These are phyloP conservation scores for Agrypnia vestita DNA, from an alignment of 1,140 invertebrate species.

Conservation along the genomic window DNA sequence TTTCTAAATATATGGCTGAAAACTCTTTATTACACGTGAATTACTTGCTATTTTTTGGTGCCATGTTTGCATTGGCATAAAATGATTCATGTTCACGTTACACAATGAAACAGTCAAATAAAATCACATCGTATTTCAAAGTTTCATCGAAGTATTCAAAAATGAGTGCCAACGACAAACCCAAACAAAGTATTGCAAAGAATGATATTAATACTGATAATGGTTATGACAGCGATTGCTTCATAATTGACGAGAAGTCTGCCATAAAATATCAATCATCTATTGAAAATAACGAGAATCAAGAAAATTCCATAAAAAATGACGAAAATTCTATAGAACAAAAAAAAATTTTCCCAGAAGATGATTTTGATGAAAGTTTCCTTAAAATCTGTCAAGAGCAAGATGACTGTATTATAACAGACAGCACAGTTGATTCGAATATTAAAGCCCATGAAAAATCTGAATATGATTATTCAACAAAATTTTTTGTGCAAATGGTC, in stretches of 20 bases:
- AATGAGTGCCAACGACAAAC: slow-evolving; percentile 4
- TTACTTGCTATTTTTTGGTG: no score
- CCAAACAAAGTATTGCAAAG: not conserved
- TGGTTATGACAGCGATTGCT: slow-evolving; percentile 46
- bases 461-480: slow-evolving; percentile 36
- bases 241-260: slow-evolving; percentile 25
- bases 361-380: not conserved
- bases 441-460: not conserved
- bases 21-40: no score
- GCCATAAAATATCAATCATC: no score
- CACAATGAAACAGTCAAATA: slow-evolving; percentile 11
- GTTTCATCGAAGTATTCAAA: not conserved
- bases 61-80: no score
- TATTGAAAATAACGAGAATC: not conserved
- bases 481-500: slow-evolving; percentile 49
- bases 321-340: slow-evolving; percentile 10
- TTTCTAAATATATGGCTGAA: no score
- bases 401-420: not conserved
- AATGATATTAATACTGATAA: not conserved
- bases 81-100: not conserved
- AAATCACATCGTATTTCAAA: slow-evolving; percentile 55
- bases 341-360: not conserved
- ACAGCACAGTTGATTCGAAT: not conserved
- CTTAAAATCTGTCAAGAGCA: not conserved
- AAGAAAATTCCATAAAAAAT: not conserved